Conservation (phyloP, 2,888 invertebrate genomes). For the Drosophila neonasuta region DNA sequence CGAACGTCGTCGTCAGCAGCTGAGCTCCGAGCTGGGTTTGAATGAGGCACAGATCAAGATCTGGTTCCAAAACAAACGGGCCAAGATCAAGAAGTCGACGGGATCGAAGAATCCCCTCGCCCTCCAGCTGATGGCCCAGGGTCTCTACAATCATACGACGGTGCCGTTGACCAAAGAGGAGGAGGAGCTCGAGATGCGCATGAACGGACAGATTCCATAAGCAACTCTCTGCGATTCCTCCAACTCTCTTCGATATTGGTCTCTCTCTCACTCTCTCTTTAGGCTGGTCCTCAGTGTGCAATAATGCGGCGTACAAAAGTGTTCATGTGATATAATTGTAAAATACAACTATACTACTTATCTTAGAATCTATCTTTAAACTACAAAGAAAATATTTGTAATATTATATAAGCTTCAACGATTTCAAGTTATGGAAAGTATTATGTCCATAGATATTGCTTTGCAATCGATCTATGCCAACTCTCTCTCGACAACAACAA, state of each 20-base stretch:
- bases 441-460: constrained; percentile 16
- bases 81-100: constrained; percentile 96
- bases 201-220: constrained; percentile 82
- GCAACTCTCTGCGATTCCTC: not conserved
- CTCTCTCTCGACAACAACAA: not conserved
- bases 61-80: constrained; percentile 98
- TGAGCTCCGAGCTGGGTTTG: constrained; percentile 94
- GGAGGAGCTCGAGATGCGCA: constrained; percentile 86
- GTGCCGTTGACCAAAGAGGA: constrained; percentile 89
- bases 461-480: constrained; percentile 28
- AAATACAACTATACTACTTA: constrained; percentile 37
- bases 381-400: not conserved
- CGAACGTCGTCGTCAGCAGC: constrained; percentile 93
- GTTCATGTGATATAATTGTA: constrained; percentile 79
- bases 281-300: constrained; percentile 66
- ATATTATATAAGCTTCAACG: constrained; percentile 31
- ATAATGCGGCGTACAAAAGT: constrained; percentile 69
- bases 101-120: constrained; percentile 94
- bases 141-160: constrained; percentile 94
- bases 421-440: constrained; percentile 25
- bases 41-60: constrained; percentile 99
- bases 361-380: not conserved
- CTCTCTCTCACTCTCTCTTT: not conserved
- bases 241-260: not conserved
- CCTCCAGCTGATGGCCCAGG: constrained; percentile 95